These are phyloP conservation scores for Isoperla grammatica DNA, from an alignment of 2,888 invertebrate species.

Conservation along the genomic window DNA sequence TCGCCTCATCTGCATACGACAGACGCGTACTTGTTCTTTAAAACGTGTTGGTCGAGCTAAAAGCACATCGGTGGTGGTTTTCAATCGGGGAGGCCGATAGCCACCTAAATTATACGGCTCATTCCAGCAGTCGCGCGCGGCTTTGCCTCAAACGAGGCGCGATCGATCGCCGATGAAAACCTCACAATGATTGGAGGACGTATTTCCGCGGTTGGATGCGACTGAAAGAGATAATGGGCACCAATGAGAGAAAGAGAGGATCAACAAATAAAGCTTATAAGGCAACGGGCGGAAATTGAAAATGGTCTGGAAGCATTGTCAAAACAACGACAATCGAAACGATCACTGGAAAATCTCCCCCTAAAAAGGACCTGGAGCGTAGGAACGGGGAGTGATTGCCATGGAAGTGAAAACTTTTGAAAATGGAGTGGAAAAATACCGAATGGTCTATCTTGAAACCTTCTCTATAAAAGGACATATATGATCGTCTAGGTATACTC, in stretches of 20 bases:
- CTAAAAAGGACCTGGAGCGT: no score
- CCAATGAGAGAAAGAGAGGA: slow-evolving; percentile 8
- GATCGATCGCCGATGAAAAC: slow-evolving; percentile 4
- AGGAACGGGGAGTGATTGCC: no score
- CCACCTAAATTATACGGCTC: slow-evolving; percentile 13
- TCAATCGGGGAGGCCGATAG: background rate
- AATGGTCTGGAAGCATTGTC: slow-evolving; percentile 10
- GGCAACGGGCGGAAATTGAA: slow-evolving; percentile 14
- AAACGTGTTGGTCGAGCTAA: no score
- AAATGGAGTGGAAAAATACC: no score
- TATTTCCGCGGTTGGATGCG: background rate
- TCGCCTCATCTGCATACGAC: no score
- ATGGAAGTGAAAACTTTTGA: no score
- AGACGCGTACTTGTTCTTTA: no score
- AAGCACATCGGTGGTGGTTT: slow-evolving; percentile 4
- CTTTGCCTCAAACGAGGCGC: background rate
- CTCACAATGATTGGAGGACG: background rate
- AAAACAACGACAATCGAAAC: slow-evolving; percentile 8
- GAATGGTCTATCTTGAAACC: no score
- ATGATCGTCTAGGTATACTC: no score
- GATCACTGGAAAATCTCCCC: no score
- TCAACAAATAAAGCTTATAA: background rate
- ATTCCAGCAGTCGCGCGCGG: background rate
- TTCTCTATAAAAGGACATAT: no score
- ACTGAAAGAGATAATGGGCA: slow-evolving; percentile 8